Evolutionary conservation across 23 tunicate genomes (phyloP).

Genomic region (Corella eumyota): DNA sequence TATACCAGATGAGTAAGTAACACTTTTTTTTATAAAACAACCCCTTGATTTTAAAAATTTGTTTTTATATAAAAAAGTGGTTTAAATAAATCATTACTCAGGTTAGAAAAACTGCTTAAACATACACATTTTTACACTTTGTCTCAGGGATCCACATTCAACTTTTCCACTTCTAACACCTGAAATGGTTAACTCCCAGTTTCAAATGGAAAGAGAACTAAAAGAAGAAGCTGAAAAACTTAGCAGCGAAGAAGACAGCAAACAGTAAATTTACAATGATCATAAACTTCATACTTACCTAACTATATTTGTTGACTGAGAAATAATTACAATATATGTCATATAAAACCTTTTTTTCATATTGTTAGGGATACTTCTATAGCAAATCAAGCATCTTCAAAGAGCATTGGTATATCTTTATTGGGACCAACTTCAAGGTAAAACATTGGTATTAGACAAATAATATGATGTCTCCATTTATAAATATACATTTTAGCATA

Average conservation of each 20-base stretch:
- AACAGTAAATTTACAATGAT: no score
- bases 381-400: neutral
- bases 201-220: slow-evolving; percentile 21
- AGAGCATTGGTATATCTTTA: neutral
- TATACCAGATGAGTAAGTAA: slow-evolving; percentile 15
- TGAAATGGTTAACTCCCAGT: slow-evolving; percentile 26
- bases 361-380: no score
- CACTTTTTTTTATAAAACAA: neutral
- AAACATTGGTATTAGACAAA: neutral
- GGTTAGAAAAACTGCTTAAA: no score
- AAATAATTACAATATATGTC: no score
- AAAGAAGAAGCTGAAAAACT: slow-evolving; percentile 2
- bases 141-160: neutral
- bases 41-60: neutral
- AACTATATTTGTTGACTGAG: no score
- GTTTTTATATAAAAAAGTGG: no score
- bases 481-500: neutral
- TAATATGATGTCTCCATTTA: neutral
- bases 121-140: slow-evolving; percentile 1
- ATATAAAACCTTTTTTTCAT: no score
- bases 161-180: slow-evolving; percentile 12
- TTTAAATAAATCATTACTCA: no score
- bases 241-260: neutral
- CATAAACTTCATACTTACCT: no score
- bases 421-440: slow-evolving; percentile 8